Conservation (phyloP, 2,113 vertebrate species). For the Callocephalon fimbriatum region DNA sequence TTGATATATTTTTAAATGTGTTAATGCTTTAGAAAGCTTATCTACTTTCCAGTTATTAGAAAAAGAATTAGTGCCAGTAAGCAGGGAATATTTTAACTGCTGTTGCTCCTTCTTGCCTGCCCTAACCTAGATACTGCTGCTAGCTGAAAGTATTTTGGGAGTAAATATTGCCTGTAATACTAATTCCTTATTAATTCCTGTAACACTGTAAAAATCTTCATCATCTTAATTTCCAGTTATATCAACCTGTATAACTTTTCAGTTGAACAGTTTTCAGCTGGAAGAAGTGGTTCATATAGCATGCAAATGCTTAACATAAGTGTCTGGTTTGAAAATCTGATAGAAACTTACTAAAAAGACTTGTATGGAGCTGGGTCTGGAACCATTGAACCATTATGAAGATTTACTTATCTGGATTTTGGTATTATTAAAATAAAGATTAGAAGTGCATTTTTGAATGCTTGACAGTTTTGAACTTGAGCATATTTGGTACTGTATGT, state of each 20-base stretch:
- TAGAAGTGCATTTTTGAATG: not conserved
- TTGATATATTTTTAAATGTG: not conserved
- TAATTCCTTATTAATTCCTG: not conserved
- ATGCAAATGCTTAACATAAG: not conserved
- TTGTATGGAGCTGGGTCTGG: not conserved
- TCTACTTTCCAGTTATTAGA: not conserved
- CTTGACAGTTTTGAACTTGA: not conserved
- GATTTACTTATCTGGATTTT: not conserved
- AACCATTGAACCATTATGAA: not conserved
- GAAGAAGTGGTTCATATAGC: not conserved
- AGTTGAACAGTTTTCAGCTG: not conserved
- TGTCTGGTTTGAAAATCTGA: not conserved
- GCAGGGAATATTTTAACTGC: not conserved
- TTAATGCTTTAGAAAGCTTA: not conserved
- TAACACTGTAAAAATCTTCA: not conserved
- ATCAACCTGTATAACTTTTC: not conserved
- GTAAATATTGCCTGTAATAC: not conserved
- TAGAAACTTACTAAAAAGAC: not conserved
- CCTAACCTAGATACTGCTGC: not conserved
- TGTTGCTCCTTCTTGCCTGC: not conserved
- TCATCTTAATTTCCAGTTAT: not conserved
- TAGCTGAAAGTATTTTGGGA: not conserved
- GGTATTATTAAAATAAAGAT: not conserved
- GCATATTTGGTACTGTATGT: accelerated
- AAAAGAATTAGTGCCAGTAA: not conserved